A percentile compares a stretch with the other conserved stretches of the same genome.
Evolutionary conservation across 2,888 invertebrate species (phyloP).

Genomic region (Patella caerulea): DNA sequence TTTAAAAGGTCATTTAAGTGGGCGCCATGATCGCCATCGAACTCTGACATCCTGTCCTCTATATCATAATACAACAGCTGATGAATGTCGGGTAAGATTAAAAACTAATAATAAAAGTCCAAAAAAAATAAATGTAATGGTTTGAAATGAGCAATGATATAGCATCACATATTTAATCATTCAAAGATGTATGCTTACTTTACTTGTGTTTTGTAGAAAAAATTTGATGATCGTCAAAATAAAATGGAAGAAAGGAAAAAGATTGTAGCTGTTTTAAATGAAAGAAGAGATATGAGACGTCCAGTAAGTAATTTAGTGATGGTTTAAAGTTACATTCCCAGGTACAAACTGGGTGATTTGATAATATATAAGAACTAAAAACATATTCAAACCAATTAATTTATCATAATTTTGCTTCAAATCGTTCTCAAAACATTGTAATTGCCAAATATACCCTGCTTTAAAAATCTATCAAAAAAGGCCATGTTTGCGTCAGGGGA

Average conservation of each 20-base stretch:
- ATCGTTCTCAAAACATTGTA: no score
- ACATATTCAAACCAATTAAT: no score
- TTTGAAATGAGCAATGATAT: no score
- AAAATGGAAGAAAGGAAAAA: conserved; percentile 52
- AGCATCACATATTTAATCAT: no score
- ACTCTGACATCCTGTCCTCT: conserved; percentile 91
- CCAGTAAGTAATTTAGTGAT: conserved; percentile 42
- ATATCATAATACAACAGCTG: conserved; percentile 88
- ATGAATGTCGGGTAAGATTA: conserved; percentile 77
- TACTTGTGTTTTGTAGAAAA: conserved; percentile 37
- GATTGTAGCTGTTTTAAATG: conserved; percentile 54
- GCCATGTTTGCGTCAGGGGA: no score
- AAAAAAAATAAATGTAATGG: no score
- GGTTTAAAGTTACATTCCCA: no score
- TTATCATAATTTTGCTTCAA: no score
- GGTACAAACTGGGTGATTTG: no score
- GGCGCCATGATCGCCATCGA: conserved; percentile 85
- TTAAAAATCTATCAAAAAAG: no score
- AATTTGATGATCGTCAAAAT: conserved; percentile 62
- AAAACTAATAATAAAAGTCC: background rate
- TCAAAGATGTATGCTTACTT: background rate
- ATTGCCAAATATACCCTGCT: no score
- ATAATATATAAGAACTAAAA: no score
- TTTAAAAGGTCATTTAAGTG: conserved; percentile 81
- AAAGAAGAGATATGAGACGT: conserved; percentile 57